Conservation (phyloP, 2,888 invertebrate genomes). For the Agrenia bidenticulata region DNA sequence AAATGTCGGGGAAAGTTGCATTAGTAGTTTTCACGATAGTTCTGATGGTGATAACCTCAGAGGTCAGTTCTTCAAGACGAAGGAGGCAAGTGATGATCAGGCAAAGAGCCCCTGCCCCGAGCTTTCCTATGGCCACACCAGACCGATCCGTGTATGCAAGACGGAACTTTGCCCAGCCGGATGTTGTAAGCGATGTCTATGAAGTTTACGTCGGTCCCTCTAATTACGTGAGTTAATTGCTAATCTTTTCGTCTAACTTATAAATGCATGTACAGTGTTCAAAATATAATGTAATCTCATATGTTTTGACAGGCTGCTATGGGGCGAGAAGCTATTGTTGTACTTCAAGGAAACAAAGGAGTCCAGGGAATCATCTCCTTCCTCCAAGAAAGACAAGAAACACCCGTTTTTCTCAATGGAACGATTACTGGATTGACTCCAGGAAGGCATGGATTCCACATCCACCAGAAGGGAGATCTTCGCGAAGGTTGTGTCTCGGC, state of each 20-base stretch:
- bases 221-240: conserved; percentile 16
- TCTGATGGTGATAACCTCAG: background rate
- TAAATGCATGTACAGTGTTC: too few relatives aligned
- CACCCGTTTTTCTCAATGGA: conserved; percentile 43
- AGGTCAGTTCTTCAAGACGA: background rate
- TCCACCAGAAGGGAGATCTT: conserved; percentile 47
- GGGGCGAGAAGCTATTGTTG: conserved; percentile 24
- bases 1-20: background rate
- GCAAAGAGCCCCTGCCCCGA: conserved; percentile 19
- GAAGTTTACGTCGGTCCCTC: conserved; percentile 49
- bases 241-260: too few relatives aligned
- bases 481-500: conserved; percentile 42
- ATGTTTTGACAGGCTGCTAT: background rate
- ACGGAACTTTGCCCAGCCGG: conserved; percentile 42
- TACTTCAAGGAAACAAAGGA: conserved; percentile 21
- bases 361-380: conserved; percentile 32
- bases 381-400: conserved; percentile 36
- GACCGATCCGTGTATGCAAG: conserved; percentile 50
- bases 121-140: conserved; percentile 37
- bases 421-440: conserved; percentile 41
- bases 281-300: background rate
- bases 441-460: conserved; percentile 46
- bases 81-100: conserved; percentile 8
- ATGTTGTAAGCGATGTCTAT: conserved; percentile 48
- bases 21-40: background rate